Base-by-base conservation (phyloP, 64 coral and sea anemone species). In the Montipora sp. region DNA sequence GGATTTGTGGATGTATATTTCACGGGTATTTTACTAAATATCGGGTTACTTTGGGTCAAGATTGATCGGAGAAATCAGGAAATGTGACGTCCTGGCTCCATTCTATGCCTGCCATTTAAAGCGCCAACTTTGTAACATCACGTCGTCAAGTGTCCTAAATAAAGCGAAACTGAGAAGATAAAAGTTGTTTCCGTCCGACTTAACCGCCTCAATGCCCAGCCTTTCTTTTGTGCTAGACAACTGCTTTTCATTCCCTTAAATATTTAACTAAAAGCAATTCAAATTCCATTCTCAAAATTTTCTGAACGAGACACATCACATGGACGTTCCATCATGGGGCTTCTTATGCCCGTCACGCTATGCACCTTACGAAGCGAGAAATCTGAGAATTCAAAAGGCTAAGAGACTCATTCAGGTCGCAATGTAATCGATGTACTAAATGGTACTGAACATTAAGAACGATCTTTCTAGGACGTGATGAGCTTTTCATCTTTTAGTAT, bases 31-130 rank as follows among this genome's bases (percentile, higher is more conserved):
- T 94, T 91, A 93, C 70, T 73, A 77, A 94, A 98, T 98, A 98
- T 98, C 95, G 55, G 46, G 89, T 98, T 98, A 94, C 95, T 19
- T 43, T 58, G 90, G 95, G 93, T 94, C 92, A 96, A 84, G 92
- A 92, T 60, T 24, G 72, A 65, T 50, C 59, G 36, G 27, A 78
- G 77, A 67, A 65, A 75, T 44, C 73, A 78, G 72, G 72, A 89
- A 89, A 89, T 61, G 7, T 75, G 72, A 43, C 51, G 72, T 61
- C 59, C 75, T 89, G 72, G 87, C 72, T 89, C 72, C 72, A 89
- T 47, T 71, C 75, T 48, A 61, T 77, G 49, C 24, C 45, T 60
- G 73, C 72, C 72, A 89, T 22, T 22, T 51, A 65, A 20, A 59
- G 50, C 75, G 72, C 87, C 72, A 75, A 10, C 75, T 16, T 59